Conservation (phyloP, 2,113 vertebrate genomes). For the Datnioides undecimradiatus region DNA sequence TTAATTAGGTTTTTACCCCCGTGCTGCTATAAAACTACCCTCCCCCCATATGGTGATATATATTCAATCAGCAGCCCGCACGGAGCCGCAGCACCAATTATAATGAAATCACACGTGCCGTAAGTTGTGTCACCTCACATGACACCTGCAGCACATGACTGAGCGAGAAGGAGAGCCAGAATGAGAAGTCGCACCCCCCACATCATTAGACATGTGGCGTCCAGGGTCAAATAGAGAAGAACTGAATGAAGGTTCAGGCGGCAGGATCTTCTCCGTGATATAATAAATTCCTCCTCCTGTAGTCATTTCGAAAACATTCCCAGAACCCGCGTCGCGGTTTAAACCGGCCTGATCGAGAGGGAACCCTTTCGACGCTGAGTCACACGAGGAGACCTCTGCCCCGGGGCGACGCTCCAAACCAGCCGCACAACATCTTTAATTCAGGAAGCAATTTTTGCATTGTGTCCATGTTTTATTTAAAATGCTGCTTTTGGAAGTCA, state of each 20-base stretch:
- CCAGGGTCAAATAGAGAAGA: background rate
- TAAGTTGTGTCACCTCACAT: background rate
- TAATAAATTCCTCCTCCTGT: background rate
- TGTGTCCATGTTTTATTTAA: slow-evolving; percentile 50
- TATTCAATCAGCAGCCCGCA: background rate
- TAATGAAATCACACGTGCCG: background rate
- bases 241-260: no score
- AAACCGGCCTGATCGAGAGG: background rate
- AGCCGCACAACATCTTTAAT: slow-evolving; percentile 52
- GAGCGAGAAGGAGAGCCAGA: background rate
- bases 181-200: background rate
- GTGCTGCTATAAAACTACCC: background rate
- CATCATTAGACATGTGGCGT: background rate
- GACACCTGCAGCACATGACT: background rate
- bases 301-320: background rate
- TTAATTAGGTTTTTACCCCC: background rate
- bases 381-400: background rate
- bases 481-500: slow-evolving; percentile 28
- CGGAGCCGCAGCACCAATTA: background rate
- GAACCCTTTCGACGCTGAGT: background rate
- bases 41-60: background rate
- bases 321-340: background rate
- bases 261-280: background rate
- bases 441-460: slow-evolving; percentile 43
- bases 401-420: background rate